Conservation (phyloP, 2,888 invertebrate genomes). For the Leptinotarsa tumamoca region DNA sequence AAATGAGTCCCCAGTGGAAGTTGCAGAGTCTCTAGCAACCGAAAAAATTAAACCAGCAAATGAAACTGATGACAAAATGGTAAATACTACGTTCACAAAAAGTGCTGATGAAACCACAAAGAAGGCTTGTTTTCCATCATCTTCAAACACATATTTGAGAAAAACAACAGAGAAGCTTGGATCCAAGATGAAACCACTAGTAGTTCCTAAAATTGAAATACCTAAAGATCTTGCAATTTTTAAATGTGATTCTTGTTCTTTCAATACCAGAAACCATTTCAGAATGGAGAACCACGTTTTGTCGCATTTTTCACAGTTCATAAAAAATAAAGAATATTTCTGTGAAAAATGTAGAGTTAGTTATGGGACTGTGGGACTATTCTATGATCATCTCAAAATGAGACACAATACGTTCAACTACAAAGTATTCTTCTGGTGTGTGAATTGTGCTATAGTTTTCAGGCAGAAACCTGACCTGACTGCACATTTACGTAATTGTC, state of each 20-base stretch:
- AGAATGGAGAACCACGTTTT: constrained; percentile 11
- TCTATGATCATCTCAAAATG: constrained; percentile 15
- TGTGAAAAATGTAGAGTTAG: background rate
- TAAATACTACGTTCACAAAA: too few relatives aligned
- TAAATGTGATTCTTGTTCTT: constrained; percentile 28
- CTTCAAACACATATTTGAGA: too few relatives aligned
- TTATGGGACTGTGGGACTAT: background rate
- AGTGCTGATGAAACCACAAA: too few relatives aligned
- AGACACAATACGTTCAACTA: background rate
- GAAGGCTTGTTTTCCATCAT: too few relatives aligned
- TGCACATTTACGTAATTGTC: background rate
- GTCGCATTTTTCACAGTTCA: constrained; percentile 1
- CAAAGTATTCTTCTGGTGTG: constrained; percentile 32
- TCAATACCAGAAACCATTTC: constrained; percentile 23
- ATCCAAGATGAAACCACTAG: background rate
- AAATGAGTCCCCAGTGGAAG: background rate
- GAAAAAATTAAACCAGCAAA: background rate
- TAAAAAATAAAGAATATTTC: background rate
- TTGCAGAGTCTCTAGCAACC: background rate
- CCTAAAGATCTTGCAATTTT: constrained; percentile 27
- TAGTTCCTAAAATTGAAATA: background rate
- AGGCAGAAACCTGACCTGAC: background rate
- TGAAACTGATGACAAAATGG: too few relatives aligned
- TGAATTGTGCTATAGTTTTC: constrained; percentile 21
- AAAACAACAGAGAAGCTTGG: too few relatives aligned